Evolutionary conservation across 2,888 invertebrate species (phyloP).

Genomic region (Trichopoda pennipes): DNA sequence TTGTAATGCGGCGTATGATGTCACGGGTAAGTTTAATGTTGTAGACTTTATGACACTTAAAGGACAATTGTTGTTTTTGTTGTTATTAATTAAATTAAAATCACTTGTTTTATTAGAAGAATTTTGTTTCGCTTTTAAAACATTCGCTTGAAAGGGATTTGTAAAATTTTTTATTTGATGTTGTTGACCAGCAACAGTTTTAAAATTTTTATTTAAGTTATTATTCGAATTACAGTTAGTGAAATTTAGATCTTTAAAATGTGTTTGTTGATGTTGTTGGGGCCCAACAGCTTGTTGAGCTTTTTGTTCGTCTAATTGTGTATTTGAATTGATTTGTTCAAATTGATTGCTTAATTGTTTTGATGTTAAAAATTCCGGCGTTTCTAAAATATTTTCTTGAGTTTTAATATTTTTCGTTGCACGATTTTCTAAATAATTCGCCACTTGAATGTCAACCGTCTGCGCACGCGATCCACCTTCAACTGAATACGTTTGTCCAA

Average conservation of each 20-base stretch:
- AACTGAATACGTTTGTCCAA: conserved; percentile 77
- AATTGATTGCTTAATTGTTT: conserved; percentile 72
- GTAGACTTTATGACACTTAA: conserved; percentile 63
- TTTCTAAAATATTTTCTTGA: conserved; percentile 50
- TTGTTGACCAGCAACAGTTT: conserved; percentile 64
- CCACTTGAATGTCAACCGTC: conserved; percentile 72
- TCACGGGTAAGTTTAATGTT: conserved; percentile 64
- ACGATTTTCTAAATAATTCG: conserved; percentile 41
- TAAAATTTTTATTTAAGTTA: conserved; percentile 51
- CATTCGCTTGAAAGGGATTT: conserved; percentile 42
- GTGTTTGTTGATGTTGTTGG: conserved; percentile 44
- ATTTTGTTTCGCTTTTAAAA: conserved; percentile 23
- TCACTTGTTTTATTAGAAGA: conserved; percentile 30
- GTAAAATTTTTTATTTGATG: conserved; percentile 65
- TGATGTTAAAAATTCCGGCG: conserved; percentile 66
- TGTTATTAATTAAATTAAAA: conserved; percentile 43
- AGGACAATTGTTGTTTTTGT: conserved; percentile 18
- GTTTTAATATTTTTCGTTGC: conserved; percentile 51
- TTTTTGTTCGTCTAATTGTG: conserved; percentile 11
- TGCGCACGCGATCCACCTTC: conserved; percentile 80
- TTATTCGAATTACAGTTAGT: conserved; percentile 30
- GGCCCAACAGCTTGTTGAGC: conserved; percentile 59
- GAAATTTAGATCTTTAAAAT: conserved; percentile 47
- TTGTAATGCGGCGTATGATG: conserved; percentile 61
- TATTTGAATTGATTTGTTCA: conserved; percentile 38